A percentile compares a stretch with the other conserved stretches of the same genome.
Evolutionary conservation across 2,888 invertebrate genomes (phyloP).

Genomic region (Drosophila mettleri): DNA sequence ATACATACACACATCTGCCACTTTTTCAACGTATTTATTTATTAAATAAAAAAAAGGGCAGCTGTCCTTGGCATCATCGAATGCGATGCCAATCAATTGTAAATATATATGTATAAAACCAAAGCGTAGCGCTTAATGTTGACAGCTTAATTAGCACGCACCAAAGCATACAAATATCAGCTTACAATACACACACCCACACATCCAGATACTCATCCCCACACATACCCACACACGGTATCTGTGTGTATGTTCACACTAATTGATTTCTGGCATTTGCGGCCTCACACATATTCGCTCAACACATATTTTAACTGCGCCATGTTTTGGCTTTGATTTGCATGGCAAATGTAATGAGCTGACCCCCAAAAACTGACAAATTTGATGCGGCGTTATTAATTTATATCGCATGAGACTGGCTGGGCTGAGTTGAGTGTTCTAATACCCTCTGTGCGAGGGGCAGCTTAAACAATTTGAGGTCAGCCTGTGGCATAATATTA

Average conservation of each 20-base stretch:
- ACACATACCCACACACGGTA: neutral
- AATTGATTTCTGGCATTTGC: conserved; percentile 60
- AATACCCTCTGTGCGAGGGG: neutral
- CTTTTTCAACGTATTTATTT: conserved; percentile 7
- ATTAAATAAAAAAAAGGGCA: neutral
- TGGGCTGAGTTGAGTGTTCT: neutral
- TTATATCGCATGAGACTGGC: conserved; percentile 12
- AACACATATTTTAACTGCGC: conserved; percentile 30
- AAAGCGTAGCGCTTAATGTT: conserved; percentile 30
- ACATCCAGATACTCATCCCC: too few species aligned
- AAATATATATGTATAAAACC: conserved; percentile 6
- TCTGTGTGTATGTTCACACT: conserved; percentile 22
- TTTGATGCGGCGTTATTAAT: conserved; percentile 40
- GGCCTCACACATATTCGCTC: conserved; percentile 30
- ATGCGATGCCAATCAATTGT: conserved; percentile 24
- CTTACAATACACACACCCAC: conserved; percentile 22
- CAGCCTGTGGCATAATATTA: conserved; percentile 15
- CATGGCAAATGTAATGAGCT: conserved; percentile 26
- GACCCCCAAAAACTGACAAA: conserved; percentile 17
- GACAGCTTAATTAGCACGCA: conserved; percentile 49
- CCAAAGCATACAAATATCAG: conserved; percentile 43
- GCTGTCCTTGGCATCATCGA: conserved; percentile 1
- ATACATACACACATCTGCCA: neutral
- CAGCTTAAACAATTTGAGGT: conserved; percentile 6
- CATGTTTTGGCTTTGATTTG: conserved; percentile 34